These are phyloP conservation scores for Cossypha polioptera DNA, from an alignment of 2,797 vertebrate species.

Conservation along the genomic window DNA sequence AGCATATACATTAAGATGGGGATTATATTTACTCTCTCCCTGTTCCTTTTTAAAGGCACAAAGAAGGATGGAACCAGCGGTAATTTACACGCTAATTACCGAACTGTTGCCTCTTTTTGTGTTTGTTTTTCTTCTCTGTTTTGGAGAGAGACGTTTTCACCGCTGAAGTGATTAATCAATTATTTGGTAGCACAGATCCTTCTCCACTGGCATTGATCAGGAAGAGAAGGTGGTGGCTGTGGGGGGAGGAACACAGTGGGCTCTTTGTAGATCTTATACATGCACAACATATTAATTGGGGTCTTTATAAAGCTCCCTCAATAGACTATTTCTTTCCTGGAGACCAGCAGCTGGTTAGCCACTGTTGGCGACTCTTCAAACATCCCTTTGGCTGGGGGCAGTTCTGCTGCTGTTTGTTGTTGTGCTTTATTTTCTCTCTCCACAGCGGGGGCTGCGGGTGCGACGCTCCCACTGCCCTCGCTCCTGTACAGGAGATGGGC, in stretches of 20 bases:
- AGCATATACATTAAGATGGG: constrained; percentile 57
- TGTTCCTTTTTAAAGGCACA: constrained; percentile 52
- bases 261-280: constrained; percentile 77
- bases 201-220: constrained; percentile 57
- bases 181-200: constrained; percentile 72
- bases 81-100: constrained; percentile 77
- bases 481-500: neutral
- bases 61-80: constrained; percentile 73
- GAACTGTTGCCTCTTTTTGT: constrained; percentile 71
- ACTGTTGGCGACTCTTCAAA: constrained; percentile 74
- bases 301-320: constrained; percentile 75
- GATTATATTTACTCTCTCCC: constrained; percentile 61
- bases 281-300: constrained; percentile 77
- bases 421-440: constrained; percentile 54
- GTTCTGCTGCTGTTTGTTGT: constrained; percentile 39
- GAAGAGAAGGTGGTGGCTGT: constrained; percentile 45
- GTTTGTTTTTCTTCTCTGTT: constrained; percentile 73
- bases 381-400: constrained; percentile 68
- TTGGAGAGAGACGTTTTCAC: constrained; percentile 65
- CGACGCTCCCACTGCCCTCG: neutral
- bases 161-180: constrained; percentile 76
- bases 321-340: constrained; percentile 72
- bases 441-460: neutral
- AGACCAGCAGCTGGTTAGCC: constrained; percentile 75
- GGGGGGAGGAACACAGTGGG: constrained; percentile 75